Percentiles rank a stretch among this genome's conserved stretches.
Evolutionary conservation across 2,113 vertebrate genomes (phyloP).

Genomic region (Tenrec ecaudatus): DNA sequence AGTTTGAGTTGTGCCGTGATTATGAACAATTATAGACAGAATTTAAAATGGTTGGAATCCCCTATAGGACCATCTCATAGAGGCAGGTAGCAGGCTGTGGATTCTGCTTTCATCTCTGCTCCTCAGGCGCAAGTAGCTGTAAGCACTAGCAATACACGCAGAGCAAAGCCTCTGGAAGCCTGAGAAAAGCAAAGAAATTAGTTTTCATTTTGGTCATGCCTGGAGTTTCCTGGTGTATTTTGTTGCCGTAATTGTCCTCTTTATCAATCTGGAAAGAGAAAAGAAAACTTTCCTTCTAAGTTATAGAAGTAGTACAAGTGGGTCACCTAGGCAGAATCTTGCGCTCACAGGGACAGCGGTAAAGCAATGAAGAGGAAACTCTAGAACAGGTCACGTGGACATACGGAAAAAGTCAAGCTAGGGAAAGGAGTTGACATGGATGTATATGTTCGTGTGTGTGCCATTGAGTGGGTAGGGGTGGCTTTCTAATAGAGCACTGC

Average conservation of each 20-base stretch:
- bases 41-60: constrained; percentile 17
- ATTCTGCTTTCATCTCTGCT: neutral
- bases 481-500: too few species aligned
- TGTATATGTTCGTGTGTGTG: neutral
- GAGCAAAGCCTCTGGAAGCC: neutral
- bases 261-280: neutral
- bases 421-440: neutral
- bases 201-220: neutral
- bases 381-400: neutral
- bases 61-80: neutral
- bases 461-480: neutral
- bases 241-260: neutral
- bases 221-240: neutral
- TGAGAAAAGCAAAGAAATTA: constrained; percentile 26
- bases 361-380: neutral
- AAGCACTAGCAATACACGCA: neutral
- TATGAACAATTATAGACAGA: constrained; percentile 16
- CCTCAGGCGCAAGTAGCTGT: neutral
- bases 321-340: neutral
- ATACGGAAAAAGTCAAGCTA: neutral
- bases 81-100: neutral
- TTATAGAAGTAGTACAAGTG: neutral
- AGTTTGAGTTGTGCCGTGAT: neutral
- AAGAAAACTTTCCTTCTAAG: neutral
- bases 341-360: neutral